These are phyloP conservation scores for Pristionchus japonicus DNA, from an alignment of 2,888 invertebrate species.

Conservation along the genomic window DNA sequence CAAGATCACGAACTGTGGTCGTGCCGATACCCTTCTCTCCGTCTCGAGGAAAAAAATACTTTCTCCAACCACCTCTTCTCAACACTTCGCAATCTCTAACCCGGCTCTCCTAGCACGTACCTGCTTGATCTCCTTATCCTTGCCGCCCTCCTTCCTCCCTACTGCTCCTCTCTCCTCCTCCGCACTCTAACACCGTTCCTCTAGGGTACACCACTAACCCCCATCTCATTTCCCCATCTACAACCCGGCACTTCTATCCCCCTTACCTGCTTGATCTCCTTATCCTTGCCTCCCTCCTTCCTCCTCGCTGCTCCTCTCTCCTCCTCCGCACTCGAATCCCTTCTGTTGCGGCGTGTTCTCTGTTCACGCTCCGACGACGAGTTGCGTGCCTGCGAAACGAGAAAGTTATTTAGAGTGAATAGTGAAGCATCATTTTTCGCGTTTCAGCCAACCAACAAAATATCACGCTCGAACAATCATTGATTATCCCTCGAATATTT, in stretches of 20 bases:
- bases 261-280: background rate
- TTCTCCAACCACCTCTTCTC: background rate
- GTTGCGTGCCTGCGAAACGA: background rate
- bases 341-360: background rate
- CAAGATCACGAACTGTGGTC: background rate
- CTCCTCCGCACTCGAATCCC: slow-evolving; percentile 15
- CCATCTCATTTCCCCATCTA: background rate
- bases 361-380: background rate
- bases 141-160: background rate
- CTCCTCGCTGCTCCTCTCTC: background rate
- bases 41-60: no score
- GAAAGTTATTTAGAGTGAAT: no score
- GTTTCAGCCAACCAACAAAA: no score
- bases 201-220: no score
- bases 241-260: background rate
- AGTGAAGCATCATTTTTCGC: no score
- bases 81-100: background rate
- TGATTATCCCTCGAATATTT: no score
- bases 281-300: slow-evolving; percentile 20
- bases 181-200: background rate
- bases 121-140: background rate
- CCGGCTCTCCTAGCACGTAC: background rate
- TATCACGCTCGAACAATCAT: no score
- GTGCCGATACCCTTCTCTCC: no score
- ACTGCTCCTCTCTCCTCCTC: background rate